Evolutionary conservation across 2,113 vertebrate genomes (phyloP), one percentile per base, ranked within the genome.

Genomic region (Zapus hudsonius): DNA sequence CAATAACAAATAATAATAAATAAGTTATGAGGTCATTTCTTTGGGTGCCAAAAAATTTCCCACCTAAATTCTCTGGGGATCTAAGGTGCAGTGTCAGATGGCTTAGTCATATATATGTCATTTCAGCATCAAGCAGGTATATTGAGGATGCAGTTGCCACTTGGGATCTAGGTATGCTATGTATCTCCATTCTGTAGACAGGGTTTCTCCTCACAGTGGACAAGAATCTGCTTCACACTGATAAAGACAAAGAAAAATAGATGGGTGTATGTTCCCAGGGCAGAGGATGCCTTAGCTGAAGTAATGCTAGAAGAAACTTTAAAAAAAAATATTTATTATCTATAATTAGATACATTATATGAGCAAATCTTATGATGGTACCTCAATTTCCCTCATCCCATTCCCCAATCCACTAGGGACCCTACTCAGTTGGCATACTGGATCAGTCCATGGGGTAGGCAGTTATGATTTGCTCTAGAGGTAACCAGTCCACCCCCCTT

Each of bases 241-340:
- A 63, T 70, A 87, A 96, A 80, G 63, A 55, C n/a, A 80, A 85
- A 69, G 33, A 63, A 82, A 59, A 36, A 92, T 23, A 74, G 42
- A 70, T 81, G 64, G 70, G n/a, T 29, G 89, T 75, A 31, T 42
- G 93, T 85, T n/a, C 89, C 87, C 79, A 94, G 87, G 69, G 87
- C 92, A 89, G 17, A 69, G 94, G 87, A 96, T 78, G 67, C 42
- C 3, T 78, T 90, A 72, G 87, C 55, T 92, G 93, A 52, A 52
- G 0, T 5, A 52, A 66, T 83, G 75, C 84, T 96, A 96, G 69
- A 85, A 72, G 75, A 92, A 84, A 94, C 90, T 93, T 38, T 52
- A 52, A 15, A 15, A 52, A 7, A 52, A 52, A 52, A 47, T 89
- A n/a, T n/a, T n/a, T n/a, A n/a, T n/a, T n/a, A n/a, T n/a, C n/a